phyloP scores from a whole-genome alignment of 2,113 vertebrate species.

The Pseudopipra pipra region DNA sequence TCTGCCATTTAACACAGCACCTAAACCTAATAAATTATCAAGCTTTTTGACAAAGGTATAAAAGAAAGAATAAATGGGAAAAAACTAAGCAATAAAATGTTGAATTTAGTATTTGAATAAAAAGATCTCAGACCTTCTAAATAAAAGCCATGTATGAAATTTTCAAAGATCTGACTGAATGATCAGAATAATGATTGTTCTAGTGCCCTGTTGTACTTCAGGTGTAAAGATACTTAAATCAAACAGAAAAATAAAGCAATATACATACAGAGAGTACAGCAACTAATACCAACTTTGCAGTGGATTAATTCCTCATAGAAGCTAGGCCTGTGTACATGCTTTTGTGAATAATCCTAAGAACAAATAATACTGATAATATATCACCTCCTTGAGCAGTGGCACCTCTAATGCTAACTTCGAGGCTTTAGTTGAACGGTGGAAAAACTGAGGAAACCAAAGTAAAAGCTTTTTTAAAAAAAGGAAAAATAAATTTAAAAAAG shows the following conservation, averaged over 20 bases:
- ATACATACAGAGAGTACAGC: neutral
- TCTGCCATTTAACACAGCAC: neutral
- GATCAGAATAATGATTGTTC: neutral
- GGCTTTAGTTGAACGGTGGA: neutral
- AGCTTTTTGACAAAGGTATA: neutral
- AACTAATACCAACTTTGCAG: neutral
- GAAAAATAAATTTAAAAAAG: neutral
- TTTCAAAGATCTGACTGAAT: neutral
- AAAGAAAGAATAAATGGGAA: neutral
- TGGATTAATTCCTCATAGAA: neutral
- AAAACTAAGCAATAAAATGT: neutral
- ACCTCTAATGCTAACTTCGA: neutral
- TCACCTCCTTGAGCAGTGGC: neutral
- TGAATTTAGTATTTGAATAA: neutral
- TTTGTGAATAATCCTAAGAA: neutral
- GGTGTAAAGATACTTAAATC: neutral
- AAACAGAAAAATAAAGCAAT: neutral
- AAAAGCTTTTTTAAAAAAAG: neutral
- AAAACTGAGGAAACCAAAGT: neutral
- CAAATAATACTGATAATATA: neutral
- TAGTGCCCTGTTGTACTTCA: neutral
- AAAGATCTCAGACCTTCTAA: neutral
- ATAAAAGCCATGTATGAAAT: neutral
- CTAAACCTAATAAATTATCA: neutral
- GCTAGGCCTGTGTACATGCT: neutral